Evolutionary conservation across 2,113 vertebrate genomes (phyloP), one percentile per base, ranked within the genome.

Genomic region (Andinoacara biseriatus): DNA sequence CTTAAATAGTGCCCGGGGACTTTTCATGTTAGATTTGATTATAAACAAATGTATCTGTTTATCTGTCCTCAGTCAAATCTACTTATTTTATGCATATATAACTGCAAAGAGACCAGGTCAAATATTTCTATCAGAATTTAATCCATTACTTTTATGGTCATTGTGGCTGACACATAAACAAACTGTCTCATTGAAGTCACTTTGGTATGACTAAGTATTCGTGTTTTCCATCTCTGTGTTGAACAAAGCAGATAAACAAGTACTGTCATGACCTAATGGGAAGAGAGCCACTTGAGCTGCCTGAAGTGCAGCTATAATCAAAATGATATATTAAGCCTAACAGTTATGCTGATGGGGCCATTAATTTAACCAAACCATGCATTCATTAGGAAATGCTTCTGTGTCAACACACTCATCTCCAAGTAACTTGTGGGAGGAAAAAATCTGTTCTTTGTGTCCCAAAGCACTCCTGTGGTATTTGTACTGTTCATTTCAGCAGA

Each of bases 281-380:
- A 59, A 40, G 75, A 24, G 18, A 85, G 60, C 46, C 72, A 76
- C 76, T 75, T 40, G 79, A 74, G 88, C 58, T 54, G 10, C 78
- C 31, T 80, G 78, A 76, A 82, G 79, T 60, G 83, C 17, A 3
- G 5, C 49, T 6, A 18, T 52, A 52, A 52, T 86, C 84, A 85
- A 65, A 65, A 22, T 88, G 82, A 88, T 79, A 33, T 82, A 91
- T 86, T 80, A 83, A 63, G 65, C 76, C 75, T 59, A 60, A 78
- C 65, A 63, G 81, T 79, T 80, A 38, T 46, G 22, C 60, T 83
- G 84, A 90, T 62, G 54, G 43, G 80, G 74, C 77, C 69, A 76
- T 87, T 90, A 75, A 88, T 90, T 89, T 85, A 74, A 74, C 79
- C 29, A 54, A 84, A 62, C 58, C 49, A 13, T 81, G 60, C 60